Percentiles rank a stretch among this genome's conserved stretches.
Conservation (phyloP, 2,797 vertebrate genomes). For the Eulemur albifrons region DNA sequence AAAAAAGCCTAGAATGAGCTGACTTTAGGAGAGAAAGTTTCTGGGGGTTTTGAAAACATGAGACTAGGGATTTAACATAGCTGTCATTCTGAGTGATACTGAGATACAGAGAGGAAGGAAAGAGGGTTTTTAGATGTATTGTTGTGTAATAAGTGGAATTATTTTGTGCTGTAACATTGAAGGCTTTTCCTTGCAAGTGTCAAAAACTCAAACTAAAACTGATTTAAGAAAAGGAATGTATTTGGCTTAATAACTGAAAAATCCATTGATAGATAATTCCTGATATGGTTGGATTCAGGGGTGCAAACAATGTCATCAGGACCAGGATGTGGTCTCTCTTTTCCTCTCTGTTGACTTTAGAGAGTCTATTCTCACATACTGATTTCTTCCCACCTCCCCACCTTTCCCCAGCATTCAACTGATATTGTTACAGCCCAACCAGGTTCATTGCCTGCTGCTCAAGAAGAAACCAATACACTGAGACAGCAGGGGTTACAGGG, state of each 20-base stretch:
- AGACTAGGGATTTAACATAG: neutral
- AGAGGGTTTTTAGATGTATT: constrained; percentile 27
- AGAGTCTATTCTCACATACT: neutral
- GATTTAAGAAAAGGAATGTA: constrained; percentile 2
- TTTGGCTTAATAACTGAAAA: constrained; percentile 41
- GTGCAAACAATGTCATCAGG: neutral
- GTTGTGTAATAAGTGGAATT: constrained; percentile 28
- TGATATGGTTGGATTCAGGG: neutral
- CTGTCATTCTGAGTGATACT: constrained; percentile 26
- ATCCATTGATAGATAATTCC: neutral
- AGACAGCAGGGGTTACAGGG: neutral
- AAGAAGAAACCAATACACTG: neutral
- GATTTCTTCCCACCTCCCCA: neutral
- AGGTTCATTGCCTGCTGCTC: neutral
- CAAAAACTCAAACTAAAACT: constrained; percentile 21
- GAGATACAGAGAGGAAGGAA: neutral
- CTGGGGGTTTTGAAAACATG: neutral
- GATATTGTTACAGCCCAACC: neutral
- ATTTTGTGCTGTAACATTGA: neutral
- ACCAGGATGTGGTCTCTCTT: neutral
- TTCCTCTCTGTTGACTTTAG: neutral
- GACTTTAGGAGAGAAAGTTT: neutral
- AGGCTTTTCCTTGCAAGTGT: constrained; percentile 21
- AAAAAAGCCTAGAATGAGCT: neutral
- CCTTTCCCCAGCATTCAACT: neutral